Evolutionary conservation across 2,113 vertebrate species (phyloP).

Genomic region (Conger conger): DNA sequence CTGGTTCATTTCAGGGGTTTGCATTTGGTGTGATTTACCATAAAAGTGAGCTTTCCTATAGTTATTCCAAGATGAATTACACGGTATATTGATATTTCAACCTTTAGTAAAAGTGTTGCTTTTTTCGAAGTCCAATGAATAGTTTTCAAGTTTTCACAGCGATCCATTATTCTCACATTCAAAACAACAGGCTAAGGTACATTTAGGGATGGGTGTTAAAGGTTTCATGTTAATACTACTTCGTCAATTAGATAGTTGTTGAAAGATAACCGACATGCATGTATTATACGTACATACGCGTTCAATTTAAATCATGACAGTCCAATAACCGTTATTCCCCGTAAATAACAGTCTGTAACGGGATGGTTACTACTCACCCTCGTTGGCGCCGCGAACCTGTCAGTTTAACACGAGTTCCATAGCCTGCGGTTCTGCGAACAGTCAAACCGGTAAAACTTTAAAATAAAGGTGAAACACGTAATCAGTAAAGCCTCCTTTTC

Average conservation of each 20-base stretch:
- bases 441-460: not conserved
- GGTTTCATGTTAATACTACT: too few relatives aligned
- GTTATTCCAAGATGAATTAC: not conserved
- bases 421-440: not conserved
- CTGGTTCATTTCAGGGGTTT: not conserved
- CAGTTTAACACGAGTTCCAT: slow-evolving; percentile 4
- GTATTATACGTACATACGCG: not conserved
- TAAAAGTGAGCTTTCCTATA: not conserved
- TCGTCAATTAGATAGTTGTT: not conserved
- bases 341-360: too few relatives aligned
- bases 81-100: not conserved
- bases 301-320: not conserved
- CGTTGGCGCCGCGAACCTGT: not conserved
- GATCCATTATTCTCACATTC: not conserved
- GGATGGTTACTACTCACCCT: not conserved
- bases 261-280: not conserved
- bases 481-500: not conserved
- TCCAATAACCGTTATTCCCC: not conserved
- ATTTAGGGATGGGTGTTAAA: too few relatives aligned
- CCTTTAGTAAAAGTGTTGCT: not conserved
- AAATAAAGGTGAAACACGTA: not conserved
- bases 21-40: not conserved
- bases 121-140: not conserved
- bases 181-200: not conserved
- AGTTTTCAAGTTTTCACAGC: not conserved